Evolutionary conservation across 2,797 vertebrate genomes (phyloP).

Genomic region (Lithobates pipiens): DNA sequence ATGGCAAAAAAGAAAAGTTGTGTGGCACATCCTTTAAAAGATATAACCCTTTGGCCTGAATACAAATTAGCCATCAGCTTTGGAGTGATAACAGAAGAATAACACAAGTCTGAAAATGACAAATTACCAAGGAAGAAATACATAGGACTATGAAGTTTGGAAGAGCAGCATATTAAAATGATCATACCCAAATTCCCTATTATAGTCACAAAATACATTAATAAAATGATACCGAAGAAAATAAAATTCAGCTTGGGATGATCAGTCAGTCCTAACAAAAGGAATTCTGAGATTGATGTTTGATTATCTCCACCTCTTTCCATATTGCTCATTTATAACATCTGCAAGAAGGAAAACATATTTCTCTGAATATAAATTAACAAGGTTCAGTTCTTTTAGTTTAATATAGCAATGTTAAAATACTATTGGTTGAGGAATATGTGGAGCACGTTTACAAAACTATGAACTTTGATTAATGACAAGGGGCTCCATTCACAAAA

Average conservation of each 20-base stretch:
- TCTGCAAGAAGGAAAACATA: neutral
- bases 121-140: conserved; percentile 44
- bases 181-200: conserved; percentile 30
- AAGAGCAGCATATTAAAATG: neutral
- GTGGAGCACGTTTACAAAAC: neutral
- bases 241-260: conserved; percentile 12
- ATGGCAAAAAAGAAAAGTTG: conserved; percentile 29
- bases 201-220: conserved; percentile 30
- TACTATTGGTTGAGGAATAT: neutral
- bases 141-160: conserved; percentile 28
- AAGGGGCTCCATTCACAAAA: too few species aligned
- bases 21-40: conserved; percentile 17
- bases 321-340: neutral
- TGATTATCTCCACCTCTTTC: neutral
- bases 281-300: conserved; percentile 24
- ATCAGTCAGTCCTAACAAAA: conserved; percentile 34
- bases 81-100: conserved; percentile 32
- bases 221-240: conserved; percentile 8
- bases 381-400: too few species aligned
- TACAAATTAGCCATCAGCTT: conserved; percentile 1
- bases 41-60: neutral
- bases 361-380: neutral
- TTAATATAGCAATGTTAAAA: neutral
- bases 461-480: neutral
- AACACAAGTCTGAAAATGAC: conserved; percentile 45